Conservation (phyloP, 2,888 invertebrate species). For the Carterocephalus palaemon region DNA sequence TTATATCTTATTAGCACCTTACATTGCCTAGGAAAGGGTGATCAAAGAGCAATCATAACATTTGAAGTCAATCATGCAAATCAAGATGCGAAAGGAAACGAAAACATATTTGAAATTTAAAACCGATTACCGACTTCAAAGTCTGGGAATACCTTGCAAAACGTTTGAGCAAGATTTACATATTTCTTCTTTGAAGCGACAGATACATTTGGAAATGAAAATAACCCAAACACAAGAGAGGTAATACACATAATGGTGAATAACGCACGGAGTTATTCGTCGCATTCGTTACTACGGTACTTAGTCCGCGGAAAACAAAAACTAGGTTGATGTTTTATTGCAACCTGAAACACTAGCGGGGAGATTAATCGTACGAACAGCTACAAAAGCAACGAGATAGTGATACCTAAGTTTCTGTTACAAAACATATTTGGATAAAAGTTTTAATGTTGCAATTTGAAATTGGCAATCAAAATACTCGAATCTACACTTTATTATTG, state of each 20-base stretch:
- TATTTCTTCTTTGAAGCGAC: conserved; percentile 6
- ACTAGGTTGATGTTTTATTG: conserved; percentile 18
- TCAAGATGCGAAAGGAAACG: conserved; percentile 6
- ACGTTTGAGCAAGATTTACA: conserved; percentile 18
- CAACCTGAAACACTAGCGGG: conserved; percentile 18
- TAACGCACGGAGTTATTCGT: conserved; percentile 16
- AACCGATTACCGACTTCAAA: conserved; percentile 23
- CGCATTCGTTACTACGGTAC: conserved; percentile 19
- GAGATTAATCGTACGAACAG: conserved; percentile 15
- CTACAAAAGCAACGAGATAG: conserved; percentile 15
- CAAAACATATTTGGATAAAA: too few relatives aligned
- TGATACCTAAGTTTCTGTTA: too few relatives aligned
- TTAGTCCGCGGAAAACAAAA: conserved; percentile 16
- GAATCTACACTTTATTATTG: too few relatives aligned
- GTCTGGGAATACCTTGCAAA: conserved; percentile 20
- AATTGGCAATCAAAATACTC: too few relatives aligned
- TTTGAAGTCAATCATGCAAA: conserved; percentile 15
- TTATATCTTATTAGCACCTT: too few relatives aligned
- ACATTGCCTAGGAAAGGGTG: too few relatives aligned
- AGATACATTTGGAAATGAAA: conserved; percentile 7
- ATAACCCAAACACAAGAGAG: conserved; percentile 10
- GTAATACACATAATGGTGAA: not conserved
- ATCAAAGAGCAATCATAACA: not conserved
- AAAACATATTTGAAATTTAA: conserved; percentile 23
- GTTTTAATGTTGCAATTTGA: too few relatives aligned